Evolutionary conservation across 1,140 invertebrate species (phyloP).

Genomic region (Tenebrio molitor): DNA sequence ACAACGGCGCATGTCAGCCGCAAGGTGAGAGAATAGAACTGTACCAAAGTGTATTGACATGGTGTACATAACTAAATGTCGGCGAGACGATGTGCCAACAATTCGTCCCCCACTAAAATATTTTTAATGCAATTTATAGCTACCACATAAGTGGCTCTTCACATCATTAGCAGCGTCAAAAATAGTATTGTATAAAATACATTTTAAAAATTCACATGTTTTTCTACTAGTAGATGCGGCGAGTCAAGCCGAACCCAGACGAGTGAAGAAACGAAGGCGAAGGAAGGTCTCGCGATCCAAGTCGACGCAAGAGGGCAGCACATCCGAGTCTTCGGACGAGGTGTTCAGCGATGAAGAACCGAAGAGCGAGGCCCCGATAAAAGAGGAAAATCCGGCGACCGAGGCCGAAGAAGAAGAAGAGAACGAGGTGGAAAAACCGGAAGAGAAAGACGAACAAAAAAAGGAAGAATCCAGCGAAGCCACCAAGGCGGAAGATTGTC

Average conservation of each 20-base stretch:
- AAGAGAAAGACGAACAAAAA: constrained; percentile 31
- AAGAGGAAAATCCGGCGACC: not conserved
- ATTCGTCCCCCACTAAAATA: not conserved
- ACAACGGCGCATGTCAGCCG: constrained; percentile 53
- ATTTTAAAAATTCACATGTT: no score
- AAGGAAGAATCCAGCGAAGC: constrained; percentile 8
- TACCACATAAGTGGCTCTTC: no score
- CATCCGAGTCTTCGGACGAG: constrained; percentile 56
- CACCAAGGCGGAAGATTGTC: not conserved
- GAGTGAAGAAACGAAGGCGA: constrained; percentile 60
- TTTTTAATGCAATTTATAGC: no score
- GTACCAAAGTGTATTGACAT: constrained; percentile 4
- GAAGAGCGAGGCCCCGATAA: not conserved
- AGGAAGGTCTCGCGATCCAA: constrained; percentile 59
- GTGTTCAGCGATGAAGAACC: constrained; percentile 48
- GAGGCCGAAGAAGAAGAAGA: constrained; percentile 7
- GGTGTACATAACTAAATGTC: not conserved
- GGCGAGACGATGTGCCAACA: not conserved
- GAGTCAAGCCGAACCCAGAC: constrained; percentile 47
- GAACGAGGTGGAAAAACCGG: not conserved
- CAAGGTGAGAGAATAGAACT: constrained; percentile 23
- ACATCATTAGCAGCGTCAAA: no score
- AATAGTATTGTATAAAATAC: no score
- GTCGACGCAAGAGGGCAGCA: constrained; percentile 45
- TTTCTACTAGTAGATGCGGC: constrained; percentile 42